Base-by-base conservation (phyloP, 2,888 invertebrate genomes). In the Vesta saturnalis region DNA sequence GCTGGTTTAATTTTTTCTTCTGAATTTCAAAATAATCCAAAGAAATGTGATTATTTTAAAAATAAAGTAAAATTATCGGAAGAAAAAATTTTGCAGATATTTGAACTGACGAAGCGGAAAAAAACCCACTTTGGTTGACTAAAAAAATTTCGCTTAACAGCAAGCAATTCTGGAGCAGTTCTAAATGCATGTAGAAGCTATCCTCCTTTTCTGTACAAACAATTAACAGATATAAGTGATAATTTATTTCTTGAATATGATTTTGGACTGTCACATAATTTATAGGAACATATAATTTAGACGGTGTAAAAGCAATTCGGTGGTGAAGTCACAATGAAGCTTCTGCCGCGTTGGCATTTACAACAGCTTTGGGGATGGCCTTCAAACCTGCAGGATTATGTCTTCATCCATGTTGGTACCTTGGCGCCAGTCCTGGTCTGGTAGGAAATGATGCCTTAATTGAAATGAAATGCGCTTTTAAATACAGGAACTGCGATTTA, bases 81-180 rank as follows among this genome's bases (percentile, higher is more conserved):
- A 43, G 6, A 6, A 2, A 43, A 43, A 6, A 43, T 43, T 43
- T 43, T 43, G 12, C 4, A 43, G 43, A 43, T 43, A n/a, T 43
- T 43, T 43, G 43, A 43, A 43, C 43, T 43, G 12, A 43, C 43
- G 43, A 43, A 12, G 12, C 54, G 62, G 1, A 54, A 62, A 62
- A 6, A 15, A 63, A 63, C 56, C 18, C 15, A 12, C 6, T 14
- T 21, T 63, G 57, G 63, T 47, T 57, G 10, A 19, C 39, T 8
- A 3, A 19, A 16, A 21, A 63, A 23, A 15, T 10, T 22, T 19
- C 1, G 63, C n/a, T 30, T 63, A 57, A 63, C 18, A 8, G 58
- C 57, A 10, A 63, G 63, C 22, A 47, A 22, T 8, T 57, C 55
- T 47, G 57, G 57, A 12, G 8, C 15, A 18, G 49, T 63, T n/a